Percentiles rank a stretch among this genome's conserved stretches.
These are phyloP conservation scores for Hippocampus comes DNA, from an alignment of 2,113 vertebrate genomes.

Conservation along the genomic window DNA sequence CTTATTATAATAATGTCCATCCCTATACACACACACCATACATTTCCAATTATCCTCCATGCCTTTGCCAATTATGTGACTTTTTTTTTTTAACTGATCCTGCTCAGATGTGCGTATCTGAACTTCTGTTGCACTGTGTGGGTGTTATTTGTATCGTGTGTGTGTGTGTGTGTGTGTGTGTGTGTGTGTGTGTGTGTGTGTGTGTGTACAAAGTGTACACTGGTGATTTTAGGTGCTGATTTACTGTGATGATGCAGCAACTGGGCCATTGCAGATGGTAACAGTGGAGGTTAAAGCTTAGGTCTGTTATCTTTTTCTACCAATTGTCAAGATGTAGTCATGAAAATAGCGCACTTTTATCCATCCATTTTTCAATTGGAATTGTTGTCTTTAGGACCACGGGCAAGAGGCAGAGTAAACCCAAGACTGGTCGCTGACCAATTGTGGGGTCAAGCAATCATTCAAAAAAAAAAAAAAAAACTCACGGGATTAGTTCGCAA, in stretches of 20 bases:
- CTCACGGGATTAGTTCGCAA: background rate
- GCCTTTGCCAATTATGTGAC: constrained; percentile 41
- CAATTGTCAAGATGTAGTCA: constrained; percentile 5
- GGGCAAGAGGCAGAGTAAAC: too few species aligned
- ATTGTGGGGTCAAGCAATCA: background rate
- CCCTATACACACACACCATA: background rate
- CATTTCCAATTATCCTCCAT: constrained; percentile 14
- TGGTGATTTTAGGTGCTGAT: constrained; percentile 56
- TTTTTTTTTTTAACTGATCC: background rate
- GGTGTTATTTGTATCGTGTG: constrained; percentile 5
- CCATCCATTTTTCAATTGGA: background rate
- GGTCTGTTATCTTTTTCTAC: background rate
- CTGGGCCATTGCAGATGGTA: background rate
- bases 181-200: constrained; percentile 11
- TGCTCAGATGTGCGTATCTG: constrained; percentile 4
- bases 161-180: constrained; percentile 4
- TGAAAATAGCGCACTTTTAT: background rate
- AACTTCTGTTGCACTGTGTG: background rate
- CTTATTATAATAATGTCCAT: background rate
- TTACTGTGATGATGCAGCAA: constrained; percentile 26
- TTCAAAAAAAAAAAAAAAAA: background rate
- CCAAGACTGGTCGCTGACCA: too few species aligned
- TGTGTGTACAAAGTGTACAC: constrained; percentile 20
- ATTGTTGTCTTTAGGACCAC: background rate
- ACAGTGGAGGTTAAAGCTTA: background rate